Percentiles rank a stretch among this genome's conserved stretches.
Evolutionary conservation across 2,113 vertebrate species (phyloP).

Genomic region (Elephantulus edwardii): DNA sequence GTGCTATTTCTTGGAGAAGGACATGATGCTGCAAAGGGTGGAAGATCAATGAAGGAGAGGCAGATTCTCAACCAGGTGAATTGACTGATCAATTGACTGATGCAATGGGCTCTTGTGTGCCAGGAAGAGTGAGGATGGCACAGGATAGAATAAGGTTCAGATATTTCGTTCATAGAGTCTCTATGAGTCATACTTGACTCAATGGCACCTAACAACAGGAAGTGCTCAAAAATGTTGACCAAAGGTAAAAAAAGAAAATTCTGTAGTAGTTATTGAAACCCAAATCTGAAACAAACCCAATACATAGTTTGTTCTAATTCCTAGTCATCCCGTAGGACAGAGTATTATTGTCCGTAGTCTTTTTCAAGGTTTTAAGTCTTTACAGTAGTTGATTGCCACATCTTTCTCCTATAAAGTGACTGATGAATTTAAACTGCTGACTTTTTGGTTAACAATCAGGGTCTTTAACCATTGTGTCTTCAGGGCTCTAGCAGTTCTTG

Average conservation of each 20-base stretch:
- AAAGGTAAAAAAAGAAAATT: constrained; percentile 1
- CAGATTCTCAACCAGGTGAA: too few species aligned
- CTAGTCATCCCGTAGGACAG: not conserved
- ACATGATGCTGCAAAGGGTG: too few species aligned
- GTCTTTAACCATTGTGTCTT: not conserved
- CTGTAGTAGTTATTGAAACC: constrained; percentile 18
- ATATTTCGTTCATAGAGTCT: too few species aligned
- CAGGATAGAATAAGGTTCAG: too few species aligned
- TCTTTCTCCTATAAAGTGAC: not conserved
- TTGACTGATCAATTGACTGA: too few species aligned
- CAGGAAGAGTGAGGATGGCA: too few species aligned
- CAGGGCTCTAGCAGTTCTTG: not conserved
- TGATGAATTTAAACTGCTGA: not conserved
- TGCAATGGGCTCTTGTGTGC: too few species aligned
- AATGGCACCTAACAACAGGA: not conserved
- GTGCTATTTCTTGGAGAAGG: too few species aligned
- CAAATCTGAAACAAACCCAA: not conserved
- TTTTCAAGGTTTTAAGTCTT: too few species aligned
- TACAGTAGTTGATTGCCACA: not conserved
- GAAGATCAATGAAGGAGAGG: too few species aligned
- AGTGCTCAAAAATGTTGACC: not conserved
- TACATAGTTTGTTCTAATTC: not conserved
- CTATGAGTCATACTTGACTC: too few species aligned
- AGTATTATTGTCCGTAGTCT: too few species aligned
- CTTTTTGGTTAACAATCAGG: not conserved